phyloP scores from a whole-genome alignment of 2,113 vertebrate genomes.

The Salvator merianae region DNA sequence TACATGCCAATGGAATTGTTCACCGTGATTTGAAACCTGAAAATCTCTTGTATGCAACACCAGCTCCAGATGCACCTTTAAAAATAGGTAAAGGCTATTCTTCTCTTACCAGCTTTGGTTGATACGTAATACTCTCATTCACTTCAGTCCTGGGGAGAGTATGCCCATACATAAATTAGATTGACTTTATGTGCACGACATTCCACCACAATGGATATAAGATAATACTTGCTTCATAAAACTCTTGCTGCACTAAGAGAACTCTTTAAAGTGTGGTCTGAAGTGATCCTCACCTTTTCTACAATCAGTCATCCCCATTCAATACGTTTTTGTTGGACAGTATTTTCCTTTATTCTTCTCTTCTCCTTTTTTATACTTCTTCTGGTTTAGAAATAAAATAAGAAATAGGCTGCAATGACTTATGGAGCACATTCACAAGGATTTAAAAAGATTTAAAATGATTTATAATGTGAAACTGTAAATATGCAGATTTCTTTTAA shows the following conservation, averaged over 20 bases:
- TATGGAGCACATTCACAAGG: too few species aligned
- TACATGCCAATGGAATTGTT: slow-evolving; percentile 89
- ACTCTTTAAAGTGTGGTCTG: not conserved
- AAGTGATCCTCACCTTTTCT: too few species aligned
- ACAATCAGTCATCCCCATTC: too few species aligned
- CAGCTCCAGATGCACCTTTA: slow-evolving; percentile 84
- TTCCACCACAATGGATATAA: not conserved
- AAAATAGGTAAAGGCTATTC: slow-evolving; percentile 81
- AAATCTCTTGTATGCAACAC: slow-evolving; percentile 87
- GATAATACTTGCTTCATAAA: not conserved
- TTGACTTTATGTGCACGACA: not conserved
- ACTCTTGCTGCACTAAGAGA: not conserved
- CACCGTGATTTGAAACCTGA: slow-evolving; percentile 90
- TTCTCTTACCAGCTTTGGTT: not conserved
- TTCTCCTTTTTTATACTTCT: accelerated
- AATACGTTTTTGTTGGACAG: not conserved
- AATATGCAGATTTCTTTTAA: too few species aligned
- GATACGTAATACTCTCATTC: not conserved
- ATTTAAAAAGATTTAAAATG: not conserved
- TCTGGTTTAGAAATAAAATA: not conserved
- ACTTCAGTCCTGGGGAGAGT: not conserved
- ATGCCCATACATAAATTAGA: not conserved
- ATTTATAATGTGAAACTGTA: too few species aligned
- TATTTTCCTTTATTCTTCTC: not conserved
- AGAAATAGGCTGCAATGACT: too few species aligned